Evolutionary conservation across 2,888 invertebrate species (phyloP).

Genomic region (Tridacna gigas): DNA sequence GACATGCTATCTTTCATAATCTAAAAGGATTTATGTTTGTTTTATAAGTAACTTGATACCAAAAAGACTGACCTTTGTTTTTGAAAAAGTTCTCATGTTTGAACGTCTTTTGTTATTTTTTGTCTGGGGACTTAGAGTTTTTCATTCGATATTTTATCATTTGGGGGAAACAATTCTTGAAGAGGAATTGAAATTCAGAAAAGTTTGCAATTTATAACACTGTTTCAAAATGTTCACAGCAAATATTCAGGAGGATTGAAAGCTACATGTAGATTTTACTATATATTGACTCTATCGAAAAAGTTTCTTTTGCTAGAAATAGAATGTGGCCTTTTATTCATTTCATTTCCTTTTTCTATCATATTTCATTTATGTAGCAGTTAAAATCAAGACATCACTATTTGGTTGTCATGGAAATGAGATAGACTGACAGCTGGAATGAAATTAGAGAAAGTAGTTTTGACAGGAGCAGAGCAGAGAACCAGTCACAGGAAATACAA

Average conservation of each 20-base stretch:
- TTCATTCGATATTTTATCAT: too few species aligned
- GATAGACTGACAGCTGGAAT: constrained; percentile 28
- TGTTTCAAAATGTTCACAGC: too few species aligned
- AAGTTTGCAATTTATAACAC: too few species aligned
- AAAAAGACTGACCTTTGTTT: neutral
- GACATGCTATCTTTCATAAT: too few species aligned
- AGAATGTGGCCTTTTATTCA: neutral
- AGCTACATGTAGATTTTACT: too few species aligned
- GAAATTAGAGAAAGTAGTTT: constrained; percentile 31
- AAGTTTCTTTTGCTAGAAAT: neutral
- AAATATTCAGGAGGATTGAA: too few species aligned
- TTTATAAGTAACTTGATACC: constrained; percentile 4
- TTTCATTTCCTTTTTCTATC: constrained; percentile 16
- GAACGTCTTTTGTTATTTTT: too few species aligned
- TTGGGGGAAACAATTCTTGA: too few species aligned
- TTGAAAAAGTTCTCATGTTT: neutral
- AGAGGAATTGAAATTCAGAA: too few species aligned
- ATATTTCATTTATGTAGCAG: neutral
- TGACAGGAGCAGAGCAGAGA: constrained; percentile 23
- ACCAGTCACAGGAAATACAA: constrained; percentile 26
- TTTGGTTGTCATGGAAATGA: constrained; percentile 27
- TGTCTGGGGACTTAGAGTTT: too few species aligned
- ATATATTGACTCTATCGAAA: too few species aligned
- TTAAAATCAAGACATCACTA: constrained; percentile 13
- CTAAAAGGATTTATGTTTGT: neutral